These are phyloP conservation scores for Exephanes ischioxanthus DNA, from an alignment of 2,888 invertebrate genomes.

Conservation along the genomic window DNA sequence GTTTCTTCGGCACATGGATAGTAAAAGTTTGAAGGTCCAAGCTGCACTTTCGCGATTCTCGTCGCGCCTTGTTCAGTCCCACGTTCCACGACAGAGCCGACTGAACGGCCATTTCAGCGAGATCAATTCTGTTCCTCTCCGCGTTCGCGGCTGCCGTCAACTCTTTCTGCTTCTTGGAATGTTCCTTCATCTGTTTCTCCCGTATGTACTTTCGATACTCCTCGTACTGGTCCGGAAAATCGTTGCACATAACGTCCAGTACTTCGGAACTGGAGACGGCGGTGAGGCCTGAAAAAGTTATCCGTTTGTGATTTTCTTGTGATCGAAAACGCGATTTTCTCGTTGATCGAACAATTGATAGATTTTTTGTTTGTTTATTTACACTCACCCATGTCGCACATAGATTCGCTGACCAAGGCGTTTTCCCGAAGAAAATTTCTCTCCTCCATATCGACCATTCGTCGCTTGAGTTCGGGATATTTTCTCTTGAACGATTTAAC, in stretches of 20 bases:
- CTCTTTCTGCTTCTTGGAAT: slow-evolving; percentile 89
- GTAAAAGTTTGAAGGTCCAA: slow-evolving; percentile 97
- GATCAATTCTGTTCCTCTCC: slow-evolving; percentile 88
- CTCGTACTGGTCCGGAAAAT: slow-evolving; percentile 98
- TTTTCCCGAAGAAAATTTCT: slow-evolving; percentile 94
- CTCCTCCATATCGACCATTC: slow-evolving; percentile 96
- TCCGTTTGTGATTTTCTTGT: not conserved
- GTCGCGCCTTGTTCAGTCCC: slow-evolving; percentile 91
- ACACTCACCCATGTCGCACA: slow-evolving; percentile 94
- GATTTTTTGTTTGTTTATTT: slow-evolving; percentile 9
- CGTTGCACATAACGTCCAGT: slow-evolving; percentile 97
- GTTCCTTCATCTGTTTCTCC: slow-evolving; percentile 90
- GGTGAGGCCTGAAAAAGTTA: slow-evolving; percentile 89
- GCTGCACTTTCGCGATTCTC: slow-evolving; percentile 92
- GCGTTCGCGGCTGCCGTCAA: slow-evolving; percentile 86
- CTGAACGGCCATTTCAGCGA: slow-evolving; percentile 93
- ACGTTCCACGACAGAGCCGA: slow-evolving; percentile 96
- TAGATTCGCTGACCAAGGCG: slow-evolving; percentile 94
- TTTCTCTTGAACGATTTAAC: slow-evolving; percentile 99
- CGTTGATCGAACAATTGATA: not conserved
- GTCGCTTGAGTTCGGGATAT: slow-evolving; percentile 94
- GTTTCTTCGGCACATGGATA: slow-evolving; percentile 91
- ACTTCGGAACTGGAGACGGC: slow-evolving; percentile 97
- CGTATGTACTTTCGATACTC: slow-evolving; percentile 92
- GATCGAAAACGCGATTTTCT: too few species aligned